Conservation (phyloP, 2,113 vertebrate genomes). For the Smithornis capensis region DNA sequence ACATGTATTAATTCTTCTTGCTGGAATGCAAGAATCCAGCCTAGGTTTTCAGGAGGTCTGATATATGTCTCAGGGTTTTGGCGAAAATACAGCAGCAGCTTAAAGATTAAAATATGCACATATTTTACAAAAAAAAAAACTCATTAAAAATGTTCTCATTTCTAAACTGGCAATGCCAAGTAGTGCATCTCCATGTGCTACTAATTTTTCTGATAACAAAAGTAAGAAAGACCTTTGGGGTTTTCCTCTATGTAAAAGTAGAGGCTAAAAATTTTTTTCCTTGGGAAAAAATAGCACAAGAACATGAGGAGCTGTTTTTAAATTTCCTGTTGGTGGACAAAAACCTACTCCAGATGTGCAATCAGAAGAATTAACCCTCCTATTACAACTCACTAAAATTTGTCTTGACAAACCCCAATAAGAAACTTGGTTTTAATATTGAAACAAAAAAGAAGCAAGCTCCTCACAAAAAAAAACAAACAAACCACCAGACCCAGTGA, state of each 20-base stretch:
- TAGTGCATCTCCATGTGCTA: background rate
- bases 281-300: background rate
- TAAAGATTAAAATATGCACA: background rate
- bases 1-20: background rate
- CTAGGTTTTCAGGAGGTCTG: background rate
- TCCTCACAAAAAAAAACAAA: background rate
- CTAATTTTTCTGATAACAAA: too few species aligned
- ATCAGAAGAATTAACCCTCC: background rate
- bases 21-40: background rate
- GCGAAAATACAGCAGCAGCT: background rate
- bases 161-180: too few species aligned
- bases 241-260: background rate
- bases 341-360: background rate
- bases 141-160: too few species aligned
- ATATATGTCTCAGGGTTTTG: background rate
- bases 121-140: background rate
- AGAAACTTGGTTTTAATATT: background rate
- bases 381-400: background rate
- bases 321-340: constrained; percentile 10
- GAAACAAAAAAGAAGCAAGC: background rate
- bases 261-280: background rate
- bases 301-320: background rate
- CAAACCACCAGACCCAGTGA: background rate
- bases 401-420: background rate
- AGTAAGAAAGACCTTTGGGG: background rate